Conservation (phyloP, 2,797 vertebrate genomes). For the Apogon hyalosoma region DNA sequence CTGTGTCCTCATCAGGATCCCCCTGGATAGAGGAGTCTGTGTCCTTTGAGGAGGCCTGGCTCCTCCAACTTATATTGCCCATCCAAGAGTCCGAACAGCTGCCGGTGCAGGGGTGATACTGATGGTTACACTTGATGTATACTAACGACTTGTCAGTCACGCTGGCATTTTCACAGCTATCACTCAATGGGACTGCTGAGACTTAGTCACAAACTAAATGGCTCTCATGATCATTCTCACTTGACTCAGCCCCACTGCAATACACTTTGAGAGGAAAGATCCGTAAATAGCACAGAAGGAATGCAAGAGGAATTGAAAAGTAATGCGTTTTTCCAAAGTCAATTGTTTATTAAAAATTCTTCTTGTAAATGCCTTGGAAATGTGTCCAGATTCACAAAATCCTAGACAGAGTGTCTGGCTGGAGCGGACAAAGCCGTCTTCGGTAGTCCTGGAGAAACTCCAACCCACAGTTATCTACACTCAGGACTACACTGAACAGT, state of each 20-base stretch:
- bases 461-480: slow-evolving; percentile 37
- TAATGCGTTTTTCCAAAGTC: not conserved
- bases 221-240: slow-evolving; percentile 57
- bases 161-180: slow-evolving; percentile 45
- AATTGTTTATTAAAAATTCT: slow-evolving; percentile 25
- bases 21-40: slow-evolving; percentile 72
- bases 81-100: slow-evolving; percentile 68
- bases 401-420: slow-evolving; percentile 3
- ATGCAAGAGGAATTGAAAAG: slow-evolving; percentile 40
- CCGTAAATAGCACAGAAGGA: slow-evolving; percentile 63
- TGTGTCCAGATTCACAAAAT: slow-evolving; percentile 24
- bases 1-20: slow-evolving; percentile 78
- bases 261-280: slow-evolving; percentile 49
- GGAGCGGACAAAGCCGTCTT: slow-evolving; percentile 24
- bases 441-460: slow-evolving; percentile 43
- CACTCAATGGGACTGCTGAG: slow-evolving; percentile 57
- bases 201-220: slow-evolving; percentile 69
- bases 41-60: slow-evolving; percentile 75
- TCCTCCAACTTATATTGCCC: slow-evolving; percentile 83
- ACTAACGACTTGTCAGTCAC: slow-evolving; percentile 34
- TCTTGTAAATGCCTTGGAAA: slow-evolving; percentile 17
- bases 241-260: slow-evolving; percentile 65
- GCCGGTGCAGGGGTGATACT: slow-evolving; percentile 29
- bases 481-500: slow-evolving; percentile 21
- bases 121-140: slow-evolving; percentile 15